Conservation (phyloP, 1,140 invertebrate species). For the Drosophila sproati region DNA sequence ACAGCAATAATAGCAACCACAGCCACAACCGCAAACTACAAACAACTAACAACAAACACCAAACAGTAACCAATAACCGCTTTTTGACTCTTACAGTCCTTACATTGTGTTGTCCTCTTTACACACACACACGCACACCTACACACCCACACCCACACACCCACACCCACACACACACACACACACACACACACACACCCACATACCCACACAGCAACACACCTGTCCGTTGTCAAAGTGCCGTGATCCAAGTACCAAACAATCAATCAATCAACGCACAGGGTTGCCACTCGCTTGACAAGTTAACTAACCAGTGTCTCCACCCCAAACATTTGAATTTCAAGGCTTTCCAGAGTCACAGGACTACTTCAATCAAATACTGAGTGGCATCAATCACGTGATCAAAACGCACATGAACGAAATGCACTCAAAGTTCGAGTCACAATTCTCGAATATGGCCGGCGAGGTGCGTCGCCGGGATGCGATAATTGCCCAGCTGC, state of each 20-base stretch:
- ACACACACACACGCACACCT: background rate
- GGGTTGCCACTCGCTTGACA: background rate
- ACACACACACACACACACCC: background rate
- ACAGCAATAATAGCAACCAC: background rate
- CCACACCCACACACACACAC: background rate
- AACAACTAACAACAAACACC: background rate
- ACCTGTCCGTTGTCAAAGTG: slow-evolving; percentile 2
- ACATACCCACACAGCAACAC: slow-evolving; percentile 10
- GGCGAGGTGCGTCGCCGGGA: slow-evolving; percentile 91
- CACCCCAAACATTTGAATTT: slow-evolving; percentile 40
- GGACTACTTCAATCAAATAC: slow-evolving; percentile 90
- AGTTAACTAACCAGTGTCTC: slow-evolving; percentile 3
- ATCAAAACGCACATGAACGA: slow-evolving; percentile 90
- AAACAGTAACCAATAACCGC: slow-evolving; percentile 31
- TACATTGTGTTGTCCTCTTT: slow-evolving; percentile 34
- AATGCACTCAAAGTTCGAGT: slow-evolving; percentile 88
- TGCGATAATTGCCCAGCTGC: slow-evolving; percentile 91
- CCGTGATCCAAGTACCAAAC: slow-evolving; percentile 32
- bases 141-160: background rate
- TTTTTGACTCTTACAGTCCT: slow-evolving; percentile 40
- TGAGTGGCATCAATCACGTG: slow-evolving; percentile 90
- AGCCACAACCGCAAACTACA: slow-evolving; percentile 1
- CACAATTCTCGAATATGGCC: slow-evolving; percentile 90
- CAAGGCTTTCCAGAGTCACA: slow-evolving; percentile 86
- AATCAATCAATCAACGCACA: slow-evolving; percentile 10